Evolutionary conservation across 2,888 invertebrate genomes (phyloP), one percentile per base, ranked within the genome.

Genomic region (Epiperipatus broadwayi): DNA sequence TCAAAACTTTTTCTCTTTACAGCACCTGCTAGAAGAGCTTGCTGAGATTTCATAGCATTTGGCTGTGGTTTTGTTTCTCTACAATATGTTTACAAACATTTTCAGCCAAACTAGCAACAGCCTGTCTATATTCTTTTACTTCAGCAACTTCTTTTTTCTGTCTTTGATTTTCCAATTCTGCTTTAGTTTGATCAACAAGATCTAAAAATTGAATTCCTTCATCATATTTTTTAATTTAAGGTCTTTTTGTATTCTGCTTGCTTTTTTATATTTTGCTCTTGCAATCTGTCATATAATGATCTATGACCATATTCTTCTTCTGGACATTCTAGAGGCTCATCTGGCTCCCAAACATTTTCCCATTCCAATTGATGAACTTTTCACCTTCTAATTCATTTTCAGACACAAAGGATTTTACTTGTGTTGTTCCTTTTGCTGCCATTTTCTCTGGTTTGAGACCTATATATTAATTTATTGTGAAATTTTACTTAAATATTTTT

Each of bases 121-220:
- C n/a, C n/a, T n/a, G n/a, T 49, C 53, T 56, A 44, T 54, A 85
- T 53, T 87, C 85, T 45, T 73, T 69, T 52, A 91, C 67, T 55
- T 87, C 83, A 41, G 72, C 68, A 49, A 74, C 72, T 51, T 89
- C 89, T 56, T 89, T 89, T 30, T 75, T 63, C 50, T 74, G 70
- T 48, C 83, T 79, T 52, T 77, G 75, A 46, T 76, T 72, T 40
- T 87, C 84, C 3, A 80, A 78, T 50, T 80, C 78, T 41, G 80
- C 68, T 61, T 84, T 85, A 10, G 73, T 75, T 42, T 76, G 69
- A 56, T 87, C 85, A 3, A 95, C 84, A 41, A 80, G 66, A 52
- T 93, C 85, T 34, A 95, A 63, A 59, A 93, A 95, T 45, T 85
- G 79, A 0, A 85, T 79, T 63, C 95, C 95, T 57, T 93, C 95